Base-by-base conservation (phyloP, 92 coral and sea anemone species). In the Siderastrea radians region DNA sequence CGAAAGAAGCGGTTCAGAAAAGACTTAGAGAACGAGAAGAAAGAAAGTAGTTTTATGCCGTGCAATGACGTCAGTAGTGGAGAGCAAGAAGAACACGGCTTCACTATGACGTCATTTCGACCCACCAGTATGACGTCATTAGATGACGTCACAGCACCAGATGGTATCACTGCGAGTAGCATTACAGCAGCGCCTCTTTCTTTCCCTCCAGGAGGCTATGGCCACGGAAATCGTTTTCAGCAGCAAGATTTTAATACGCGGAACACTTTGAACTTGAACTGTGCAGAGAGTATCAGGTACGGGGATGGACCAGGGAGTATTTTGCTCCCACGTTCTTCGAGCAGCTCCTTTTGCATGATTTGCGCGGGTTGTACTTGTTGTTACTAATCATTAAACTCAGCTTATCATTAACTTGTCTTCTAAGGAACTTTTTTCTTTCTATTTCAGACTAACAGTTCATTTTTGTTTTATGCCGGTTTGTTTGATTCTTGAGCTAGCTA, bases 1-100 rank as follows among this genome's bases (percentile, higher is more conserved):
- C 69, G 99, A 72, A 91, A 91, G 76, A 97, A 64, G 81, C 94
- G 99, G 51, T 97, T 95, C 77, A 91, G 73, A 61, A 69, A 70
- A 16, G 59, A 59, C n/a, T 57, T 60, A 8, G 19, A 11, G 8
- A 17, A 1, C 15, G 54, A 13, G 15, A 60, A 10, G 5, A 26
- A 70, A 46, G 78, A 57, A 6, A 82, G 17, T 19, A 13, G 26
- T 10, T 49, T 6, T 17, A 15, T 38, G 57, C 26, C 77, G 45
- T 3, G 57, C n/a, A 9, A 15, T 19, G 49, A 57, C 78, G 58
- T 19, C 48, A 57, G 2, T 44, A 26, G 69, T 8, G 53, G 13
- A 51, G n/a, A 6, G 46, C 15, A 26, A 26, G 38, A 26, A 26
- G 38, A 26, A 26, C 51, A 16, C 43, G 80, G 44, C 67, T 5